These are phyloP conservation scores for Anguilla anguilla DNA, from an alignment of 2,797 vertebrate species.

Conservation along the genomic window DNA sequence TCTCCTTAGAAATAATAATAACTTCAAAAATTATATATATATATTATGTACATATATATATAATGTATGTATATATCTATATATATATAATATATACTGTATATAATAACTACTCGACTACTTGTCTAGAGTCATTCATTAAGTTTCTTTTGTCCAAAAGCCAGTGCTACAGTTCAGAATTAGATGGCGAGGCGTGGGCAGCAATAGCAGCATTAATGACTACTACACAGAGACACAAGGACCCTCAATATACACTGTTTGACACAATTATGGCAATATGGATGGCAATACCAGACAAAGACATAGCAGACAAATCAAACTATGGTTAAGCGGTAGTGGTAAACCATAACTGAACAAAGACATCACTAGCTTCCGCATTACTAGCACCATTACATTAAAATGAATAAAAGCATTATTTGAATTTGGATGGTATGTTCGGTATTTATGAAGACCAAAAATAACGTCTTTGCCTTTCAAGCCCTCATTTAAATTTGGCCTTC, in stretches of 20 bases:
- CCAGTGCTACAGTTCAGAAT: not conserved
- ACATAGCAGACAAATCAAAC: not conserved
- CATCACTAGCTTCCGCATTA: not conserved
- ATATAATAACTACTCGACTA: not conserved
- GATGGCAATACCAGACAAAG: not conserved
- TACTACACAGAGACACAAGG: constrained; percentile 4
- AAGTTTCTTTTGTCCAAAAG: not conserved
- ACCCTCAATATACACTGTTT: not conserved
- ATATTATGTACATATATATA: too few species aligned
- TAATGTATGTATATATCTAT: too few species aligned
- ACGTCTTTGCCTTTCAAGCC: not conserved
- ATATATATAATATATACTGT: too few species aligned
- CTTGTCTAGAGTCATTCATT: not conserved
- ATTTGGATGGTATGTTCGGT: not conserved
- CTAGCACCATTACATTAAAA: not conserved
- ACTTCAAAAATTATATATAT: not conserved
- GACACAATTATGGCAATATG: not conserved
- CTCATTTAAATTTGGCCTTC: not conserved
- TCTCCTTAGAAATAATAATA: not conserved
- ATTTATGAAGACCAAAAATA: not conserved
- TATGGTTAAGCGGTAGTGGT: not conserved
- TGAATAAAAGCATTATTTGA: not conserved
- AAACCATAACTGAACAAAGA: not conserved
- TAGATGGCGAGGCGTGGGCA: not conserved
- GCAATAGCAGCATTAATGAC: not conserved